These are phyloP conservation scores for Nymphalis polychloros DNA, from an alignment of 2,888 invertebrate genomes.

Conservation along the genomic window DNA sequence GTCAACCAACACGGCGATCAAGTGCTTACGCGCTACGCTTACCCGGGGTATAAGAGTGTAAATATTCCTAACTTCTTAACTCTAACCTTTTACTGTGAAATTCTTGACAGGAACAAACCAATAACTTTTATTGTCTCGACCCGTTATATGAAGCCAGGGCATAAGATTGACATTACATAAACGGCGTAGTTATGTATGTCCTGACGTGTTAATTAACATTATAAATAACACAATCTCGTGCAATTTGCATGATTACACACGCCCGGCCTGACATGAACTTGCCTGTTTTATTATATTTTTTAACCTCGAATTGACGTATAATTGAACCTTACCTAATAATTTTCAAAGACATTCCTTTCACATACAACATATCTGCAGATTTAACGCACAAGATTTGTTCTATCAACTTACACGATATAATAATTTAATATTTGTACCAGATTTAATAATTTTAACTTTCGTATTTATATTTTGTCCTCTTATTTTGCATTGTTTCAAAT, in stretches of 20 bases:
- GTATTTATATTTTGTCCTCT: not conserved
- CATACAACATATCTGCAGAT: conserved; percentile 21
- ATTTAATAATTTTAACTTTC: not conserved
- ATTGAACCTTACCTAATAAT: conserved; percentile 14
- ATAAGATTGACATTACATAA: no score
- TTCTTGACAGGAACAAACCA: no score
- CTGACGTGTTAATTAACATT: no score
- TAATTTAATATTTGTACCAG: not conserved
- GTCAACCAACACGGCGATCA: no score
- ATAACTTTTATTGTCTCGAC: no score
- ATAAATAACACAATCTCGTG: not conserved
- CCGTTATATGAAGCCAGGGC: no score
- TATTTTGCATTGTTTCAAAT: not conserved
- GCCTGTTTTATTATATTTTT: conserved; percentile 3
- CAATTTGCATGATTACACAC: not conserved
- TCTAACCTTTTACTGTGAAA: no score
- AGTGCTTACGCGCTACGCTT: no score
- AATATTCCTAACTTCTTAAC: no score
- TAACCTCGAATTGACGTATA: conserved; percentile 24
- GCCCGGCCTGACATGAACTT: not conserved
- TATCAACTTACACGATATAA: conserved; percentile 2
- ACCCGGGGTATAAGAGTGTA: no score
- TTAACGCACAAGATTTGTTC: conserved; percentile 16
- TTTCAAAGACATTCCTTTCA: conserved; percentile 31
- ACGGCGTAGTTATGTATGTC: no score